These are phyloP conservation scores for Drosophila leontia DNA, from an alignment of 1,140 invertebrate genomes.

Conservation along the genomic window DNA sequence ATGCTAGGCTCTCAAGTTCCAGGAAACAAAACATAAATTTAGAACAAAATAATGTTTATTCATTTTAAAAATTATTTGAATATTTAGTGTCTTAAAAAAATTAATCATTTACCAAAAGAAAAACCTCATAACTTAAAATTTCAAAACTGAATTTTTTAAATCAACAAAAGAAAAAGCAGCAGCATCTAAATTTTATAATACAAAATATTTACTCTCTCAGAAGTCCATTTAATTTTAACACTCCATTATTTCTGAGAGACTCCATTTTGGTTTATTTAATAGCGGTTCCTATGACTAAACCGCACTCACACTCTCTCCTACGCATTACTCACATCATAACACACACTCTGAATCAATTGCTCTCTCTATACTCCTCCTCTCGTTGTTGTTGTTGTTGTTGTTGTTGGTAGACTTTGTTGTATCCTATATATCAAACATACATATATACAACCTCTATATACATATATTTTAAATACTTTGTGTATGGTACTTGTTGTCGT, in stretches of 20 bases:
- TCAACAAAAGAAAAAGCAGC: not conserved
- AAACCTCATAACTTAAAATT: not conserved
- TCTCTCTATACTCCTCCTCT: conserved; percentile 50
- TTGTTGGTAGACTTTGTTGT: conserved; percentile 69
- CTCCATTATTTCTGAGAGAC: not conserved
- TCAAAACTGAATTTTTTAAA: too few relatives aligned
- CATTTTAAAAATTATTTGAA: not conserved
- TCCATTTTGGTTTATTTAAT: conserved; percentile 28
- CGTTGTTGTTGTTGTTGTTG: conserved; percentile 48
- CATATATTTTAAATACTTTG: conserved; percentile 60
- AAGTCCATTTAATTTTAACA: conserved; percentile 13
- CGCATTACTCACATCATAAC: conserved; percentile 9
- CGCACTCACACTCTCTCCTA: conserved; percentile 13
- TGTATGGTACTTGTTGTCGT: conserved; percentile 71
- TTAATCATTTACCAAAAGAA: not conserved
- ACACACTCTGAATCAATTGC: conserved; percentile 38
- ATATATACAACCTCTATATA: conserved; percentile 37
- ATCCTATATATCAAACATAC: conserved; percentile 46
- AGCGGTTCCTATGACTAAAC: conserved; percentile 19
- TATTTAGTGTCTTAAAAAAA: not conserved
- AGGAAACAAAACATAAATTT: too few relatives aligned
- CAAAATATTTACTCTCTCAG: not conserved
- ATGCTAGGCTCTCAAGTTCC: too few relatives aligned
- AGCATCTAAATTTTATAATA: not conserved
- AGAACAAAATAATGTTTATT: too few relatives aligned